These are phyloP conservation scores for Anoplius nigerrimus DNA, from an alignment of 2,888 invertebrate genomes.

Conservation along the genomic window DNA sequence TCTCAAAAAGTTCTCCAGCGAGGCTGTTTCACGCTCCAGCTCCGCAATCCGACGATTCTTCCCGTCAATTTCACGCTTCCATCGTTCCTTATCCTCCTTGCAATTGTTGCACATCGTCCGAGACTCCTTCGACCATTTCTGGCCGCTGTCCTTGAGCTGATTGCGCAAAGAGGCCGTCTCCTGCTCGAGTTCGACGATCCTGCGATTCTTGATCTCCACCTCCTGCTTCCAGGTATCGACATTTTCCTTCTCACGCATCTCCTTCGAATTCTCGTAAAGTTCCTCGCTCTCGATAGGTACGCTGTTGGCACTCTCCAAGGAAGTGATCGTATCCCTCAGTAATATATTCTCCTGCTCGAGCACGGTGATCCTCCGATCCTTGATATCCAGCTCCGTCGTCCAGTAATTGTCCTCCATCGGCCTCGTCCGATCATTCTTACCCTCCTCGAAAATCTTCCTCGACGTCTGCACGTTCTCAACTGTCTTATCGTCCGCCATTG, in stretches of 20 bases:
- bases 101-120: background rate
- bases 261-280: conserved; percentile 76
- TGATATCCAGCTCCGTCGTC: conserved; percentile 68
- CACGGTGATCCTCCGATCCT: conserved; percentile 77
- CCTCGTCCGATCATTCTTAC: background rate
- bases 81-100: conserved; percentile 28
- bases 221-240: conserved; percentile 42
- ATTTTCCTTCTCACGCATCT: conserved; percentile 10
- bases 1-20: conserved; percentile 77
- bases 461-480: too few species aligned
- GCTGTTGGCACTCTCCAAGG: background rate
- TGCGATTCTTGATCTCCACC: conserved; percentile 74
- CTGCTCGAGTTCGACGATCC: conserved; percentile 78
- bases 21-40: conserved; percentile 77
- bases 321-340: conserved; percentile 75
- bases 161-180: conserved; percentile 78
- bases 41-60: conserved; percentile 78
- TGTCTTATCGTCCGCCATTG: background rate
- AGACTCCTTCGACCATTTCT: conserved; percentile 11
- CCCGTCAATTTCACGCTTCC: conserved; percentile 42
- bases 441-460: background rate
- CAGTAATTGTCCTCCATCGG: conserved; percentile 49
- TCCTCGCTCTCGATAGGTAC: conserved; percentile 59
- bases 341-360: conserved; percentile 77
- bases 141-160: conserved; percentile 75